Evolutionary conservation across 2,113 vertebrate species (phyloP), one percentile per base, ranked within the genome.

Genomic region (Odocoileus hemionus): DNA sequence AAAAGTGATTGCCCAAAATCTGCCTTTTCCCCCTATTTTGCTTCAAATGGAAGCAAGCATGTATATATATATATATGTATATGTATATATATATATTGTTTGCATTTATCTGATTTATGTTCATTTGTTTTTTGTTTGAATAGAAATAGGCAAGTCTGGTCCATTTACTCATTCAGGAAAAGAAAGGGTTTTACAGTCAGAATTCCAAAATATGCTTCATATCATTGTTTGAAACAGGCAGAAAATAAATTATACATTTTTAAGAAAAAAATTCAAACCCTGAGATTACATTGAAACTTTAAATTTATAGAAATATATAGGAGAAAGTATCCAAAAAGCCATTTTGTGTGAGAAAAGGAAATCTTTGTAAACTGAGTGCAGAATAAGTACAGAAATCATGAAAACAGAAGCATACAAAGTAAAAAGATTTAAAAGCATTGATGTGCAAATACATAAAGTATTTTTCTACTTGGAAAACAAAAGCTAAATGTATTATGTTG

Each of bases 41-140:
- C 43, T 96, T 88, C 89, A 64, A 55, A 55, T 55, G 28, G 19
- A 76, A 93, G 9, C 9, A 84, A 52, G 60, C 21, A 60, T 52
- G 9, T 67, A 39, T 47, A 50, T 89, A 28, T 28, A 25, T 23
- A 19, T 50, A 5, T 70, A 58, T 52, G 47, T 91, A 28, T 36
- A 60, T 52, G 7, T 67, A 39, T 47, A 50, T 67, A 39, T 47
- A 50, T 33, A 25, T 28, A 25, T 50, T 60, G 10, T 93, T 85
- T 86, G 3, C 26, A 76, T 54, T 74, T 93, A 67, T 82, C 54
- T 86, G 25, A 6, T 88, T 92, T 93, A 43, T 89, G 3, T 80
- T 83, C 28, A 45, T 86, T 76, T 93, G 45, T 79, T 96, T 96
- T 30, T 91, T 64, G 8, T 33, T 87, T 97, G 33, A 97, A 86